Evolutionary conservation across 1,140 invertebrate species (phyloP).

Genomic region (Lethocerus indicus): DNA sequence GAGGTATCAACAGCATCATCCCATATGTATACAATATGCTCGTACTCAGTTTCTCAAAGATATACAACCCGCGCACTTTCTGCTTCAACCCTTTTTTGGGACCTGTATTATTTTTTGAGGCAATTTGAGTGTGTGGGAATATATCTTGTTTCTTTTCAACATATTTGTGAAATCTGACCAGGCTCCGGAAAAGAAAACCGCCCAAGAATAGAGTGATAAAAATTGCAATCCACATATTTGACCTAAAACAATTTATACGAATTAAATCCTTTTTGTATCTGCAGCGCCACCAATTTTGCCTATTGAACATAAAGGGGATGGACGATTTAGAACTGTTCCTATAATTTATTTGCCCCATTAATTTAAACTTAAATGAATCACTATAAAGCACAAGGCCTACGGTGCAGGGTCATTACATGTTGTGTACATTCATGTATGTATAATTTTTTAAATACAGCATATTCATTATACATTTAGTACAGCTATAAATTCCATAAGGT

Average conservation of each 20-base stretch:
- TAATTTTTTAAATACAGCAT: background rate
- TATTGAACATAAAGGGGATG: no score
- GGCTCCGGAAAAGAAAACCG: constrained; percentile 32
- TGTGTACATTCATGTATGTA: no score
- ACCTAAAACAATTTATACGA: constrained; percentile 25
- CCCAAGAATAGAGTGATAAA: constrained; percentile 36
- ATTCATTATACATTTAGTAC: background rate
- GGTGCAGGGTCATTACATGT: no score
- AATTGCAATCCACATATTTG: constrained; percentile 42
- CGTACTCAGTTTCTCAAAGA: constrained; percentile 38
- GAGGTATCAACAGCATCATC: constrained; percentile 51
- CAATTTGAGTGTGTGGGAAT: no score
- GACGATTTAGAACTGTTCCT: no score
- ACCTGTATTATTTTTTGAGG: background rate
- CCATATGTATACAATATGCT: constrained; percentile 60
- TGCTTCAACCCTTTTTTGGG: background rate
- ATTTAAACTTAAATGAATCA: no score
- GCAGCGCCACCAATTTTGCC: no score
- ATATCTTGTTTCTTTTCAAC: constrained; percentile 15
- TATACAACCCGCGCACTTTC: constrained; percentile 30
- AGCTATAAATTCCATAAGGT: background rate
- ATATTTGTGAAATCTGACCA: constrained; percentile 29
- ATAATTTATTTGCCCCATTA: no score
- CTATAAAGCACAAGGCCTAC: no score
- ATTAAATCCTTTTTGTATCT: no score